Base-by-base conservation (phyloP, 2,797 vertebrate species). In the Pogoniulus pusillus region DNA sequence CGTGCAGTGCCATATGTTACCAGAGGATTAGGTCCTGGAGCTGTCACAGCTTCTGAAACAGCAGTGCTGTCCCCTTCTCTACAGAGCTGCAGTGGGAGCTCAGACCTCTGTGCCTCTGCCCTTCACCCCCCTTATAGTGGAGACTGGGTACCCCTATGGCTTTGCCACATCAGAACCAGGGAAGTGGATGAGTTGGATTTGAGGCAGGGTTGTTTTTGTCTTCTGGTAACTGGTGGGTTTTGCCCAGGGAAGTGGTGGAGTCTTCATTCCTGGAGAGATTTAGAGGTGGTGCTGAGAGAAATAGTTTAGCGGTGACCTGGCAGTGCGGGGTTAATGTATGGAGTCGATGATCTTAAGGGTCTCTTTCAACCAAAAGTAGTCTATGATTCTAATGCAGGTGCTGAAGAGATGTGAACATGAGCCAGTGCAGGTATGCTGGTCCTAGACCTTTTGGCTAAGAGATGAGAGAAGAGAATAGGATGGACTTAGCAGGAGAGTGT, bases 61-160 rank as follows among this genome's bases (percentile, higher is more conserved):
- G 0, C 82, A 80, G 54, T 0, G 0, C 39, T 0, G 0, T 63
- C 60, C 81, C 45, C 70, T 34, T 69, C 55, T 23, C 47, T 39
- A 0, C 0, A 0, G 60, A 85, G 60, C 72, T 70, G 43, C 37
- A 5, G 35, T 20, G 65, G 34, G 22, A 59, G 65, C 65, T 70
- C 78, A 89, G 35, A 12, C 17, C 16, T 16, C 51, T 4, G 10
- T 4, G 3, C 13, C 18, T 64, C 55, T 73, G n/a, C 20, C 11
- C 24, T 22, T 24, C 32, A 62, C 10, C 20, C 7, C 1, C 5
- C 10, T 65, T 0, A 0, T 16, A 16, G 4, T 16, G 20, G 19
- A 16, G 63, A 35, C 7, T 23, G 19, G 19, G 4, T 6, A 45
- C 3, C 15, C 19, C 32, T 23, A 7, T 6, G 29, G 20, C 41